Evolutionary conservation across 2,797 vertebrate genomes (phyloP).

Genomic region (Bradypodion ventrale): DNA sequence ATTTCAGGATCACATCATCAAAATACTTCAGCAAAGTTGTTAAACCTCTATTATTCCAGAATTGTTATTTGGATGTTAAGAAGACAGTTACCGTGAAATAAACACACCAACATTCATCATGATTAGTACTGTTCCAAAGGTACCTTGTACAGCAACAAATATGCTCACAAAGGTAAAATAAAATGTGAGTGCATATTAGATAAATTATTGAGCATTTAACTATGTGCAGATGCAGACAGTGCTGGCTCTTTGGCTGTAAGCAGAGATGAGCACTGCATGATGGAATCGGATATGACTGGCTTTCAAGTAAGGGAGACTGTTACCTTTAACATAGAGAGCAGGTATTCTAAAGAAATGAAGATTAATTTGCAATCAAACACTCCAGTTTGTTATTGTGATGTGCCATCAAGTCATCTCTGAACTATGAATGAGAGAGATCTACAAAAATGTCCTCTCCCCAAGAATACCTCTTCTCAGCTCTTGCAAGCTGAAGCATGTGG

Average conservation of each 20-base stretch:
- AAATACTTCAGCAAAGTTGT: not conserved
- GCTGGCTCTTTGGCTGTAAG: too few species aligned
- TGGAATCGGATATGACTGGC: too few species aligned
- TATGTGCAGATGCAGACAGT: too few species aligned
- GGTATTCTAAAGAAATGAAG: slow-evolving; percentile 30
- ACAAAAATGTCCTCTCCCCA: too few species aligned
- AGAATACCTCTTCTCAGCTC: too few species aligned
- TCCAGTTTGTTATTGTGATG: too few species aligned
- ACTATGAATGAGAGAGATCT: too few species aligned
- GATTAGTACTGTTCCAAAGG: not conserved
- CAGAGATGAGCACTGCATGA: too few species aligned
- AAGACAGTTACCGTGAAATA: not conserved
- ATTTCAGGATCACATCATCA: not conserved
- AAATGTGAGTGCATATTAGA: not conserved
- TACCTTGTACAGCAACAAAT: not conserved
- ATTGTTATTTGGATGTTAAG: not conserved
- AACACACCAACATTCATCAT: not conserved
- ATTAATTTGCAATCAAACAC: not conserved
- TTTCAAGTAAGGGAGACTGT: too few species aligned
- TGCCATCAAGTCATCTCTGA: too few species aligned
- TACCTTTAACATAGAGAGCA: not conserved
- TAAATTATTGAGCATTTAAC: not conserved
- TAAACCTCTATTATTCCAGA: not conserved
- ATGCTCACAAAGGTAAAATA: not conserved
- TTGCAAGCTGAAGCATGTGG: too few species aligned